Base-by-base conservation (phyloP, 2,888 invertebrate genomes). In the Cerceris rybyensis region DNA sequence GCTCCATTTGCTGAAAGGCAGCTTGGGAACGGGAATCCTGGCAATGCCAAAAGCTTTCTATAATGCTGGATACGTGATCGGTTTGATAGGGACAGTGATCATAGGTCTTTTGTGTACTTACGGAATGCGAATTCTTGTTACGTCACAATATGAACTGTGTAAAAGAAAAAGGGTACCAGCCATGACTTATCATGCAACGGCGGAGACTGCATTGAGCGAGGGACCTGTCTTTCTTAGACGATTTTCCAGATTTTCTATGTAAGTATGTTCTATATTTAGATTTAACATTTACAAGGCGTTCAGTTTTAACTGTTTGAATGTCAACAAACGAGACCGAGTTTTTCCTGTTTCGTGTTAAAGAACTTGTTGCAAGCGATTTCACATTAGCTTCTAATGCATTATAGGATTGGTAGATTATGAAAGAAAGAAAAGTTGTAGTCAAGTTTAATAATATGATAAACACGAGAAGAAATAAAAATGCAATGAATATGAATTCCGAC, bases 101-200 rank as follows among this genome's bases (percentile, higher is more conserved):
- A 97, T 99, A 84, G 98, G 98, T 0, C 92, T 96, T 39, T 94
- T 99, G 49, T 98, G 98, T 93, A 97, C 98, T 5, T 98, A 98
- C 93, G 98, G 98, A 91, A 98, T 99, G 93, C 97, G 98, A 91
- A 94, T 98, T 80, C 93, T 99, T 80, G 95, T 98, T 28, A 95
- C 94, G 89, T 94, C 95, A 0, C 94, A 95, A 90, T 96, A 95
- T 66, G 93, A 93, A 70, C 84, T 93, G 7, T 93, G 93, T 86
- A 91, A 92, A 75, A 88, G 94, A 61, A 93, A 90, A 81, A 92
- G 92, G 84, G 90, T 93, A 7, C 95, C 96, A 0, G 95, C 95
- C 52, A 92, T 98, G 91, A 95, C 95, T 57, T 98, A 98, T 92
- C 97, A 97, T 0, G 95, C 94, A 0, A 97, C 96, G 0, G 96